Conservation (phyloP, 2,113 vertebrate species). For the Notothenia rossii region DNA sequence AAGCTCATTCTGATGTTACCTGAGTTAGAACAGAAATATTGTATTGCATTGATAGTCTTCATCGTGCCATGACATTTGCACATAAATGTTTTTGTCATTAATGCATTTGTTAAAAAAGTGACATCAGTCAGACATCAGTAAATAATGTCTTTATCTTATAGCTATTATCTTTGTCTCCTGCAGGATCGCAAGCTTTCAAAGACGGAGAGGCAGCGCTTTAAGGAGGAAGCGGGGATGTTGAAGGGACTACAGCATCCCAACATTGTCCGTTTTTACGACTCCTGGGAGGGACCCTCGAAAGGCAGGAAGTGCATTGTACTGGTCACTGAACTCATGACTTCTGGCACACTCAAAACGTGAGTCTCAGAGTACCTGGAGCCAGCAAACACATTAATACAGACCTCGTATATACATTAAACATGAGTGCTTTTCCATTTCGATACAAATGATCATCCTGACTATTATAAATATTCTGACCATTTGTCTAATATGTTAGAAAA, state of each 20-base stretch:
- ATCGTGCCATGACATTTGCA: no score
- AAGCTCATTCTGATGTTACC: not conserved
- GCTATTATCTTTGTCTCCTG: conserved; percentile 30
- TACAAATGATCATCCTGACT: not conserved
- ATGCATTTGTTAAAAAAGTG: not conserved
- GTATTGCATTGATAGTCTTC: not conserved
- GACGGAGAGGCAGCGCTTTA: conserved; percentile 95
- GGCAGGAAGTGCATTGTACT: conserved; percentile 98
- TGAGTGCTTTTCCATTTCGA: not conserved
- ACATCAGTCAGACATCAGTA: not conserved
- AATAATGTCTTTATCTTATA: not conserved
- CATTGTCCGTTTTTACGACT: conserved; percentile 99
- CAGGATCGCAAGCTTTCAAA: conserved; percentile 97
- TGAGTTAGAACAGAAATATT: not conserved
- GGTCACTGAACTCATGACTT: conserved; percentile 99
- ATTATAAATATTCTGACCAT: not conserved
- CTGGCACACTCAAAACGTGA: conserved; percentile 98
- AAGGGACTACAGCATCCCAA: conserved; percentile 99
- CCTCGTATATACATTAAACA: not conserved
- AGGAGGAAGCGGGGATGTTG: conserved; percentile 98
- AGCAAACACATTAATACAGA: not conserved
- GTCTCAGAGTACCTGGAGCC: conserved; percentile 62
- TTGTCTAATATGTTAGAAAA: not conserved
- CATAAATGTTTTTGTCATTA: no score
- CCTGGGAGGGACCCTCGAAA: conserved; percentile 97